Evolutionary conservation across 2,113 vertebrate genomes (phyloP).

Genomic region (Phrynosoma platyrhinos): DNA sequence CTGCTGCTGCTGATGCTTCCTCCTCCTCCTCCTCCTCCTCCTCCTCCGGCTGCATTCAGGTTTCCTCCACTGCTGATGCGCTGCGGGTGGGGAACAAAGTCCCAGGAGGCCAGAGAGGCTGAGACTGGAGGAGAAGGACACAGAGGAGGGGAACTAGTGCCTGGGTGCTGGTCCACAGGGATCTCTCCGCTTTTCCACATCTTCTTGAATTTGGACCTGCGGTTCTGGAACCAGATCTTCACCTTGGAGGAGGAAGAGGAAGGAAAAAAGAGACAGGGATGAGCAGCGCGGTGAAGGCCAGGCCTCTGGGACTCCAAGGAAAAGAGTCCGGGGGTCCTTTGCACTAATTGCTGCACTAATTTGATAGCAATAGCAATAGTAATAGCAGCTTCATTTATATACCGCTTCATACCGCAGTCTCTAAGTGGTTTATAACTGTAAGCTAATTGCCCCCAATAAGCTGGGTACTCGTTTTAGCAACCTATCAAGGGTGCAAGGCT

Average conservation of each 20-base stretch:
- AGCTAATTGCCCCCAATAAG: too few relatives aligned
- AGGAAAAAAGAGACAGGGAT: not conserved
- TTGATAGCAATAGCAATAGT: too few relatives aligned
- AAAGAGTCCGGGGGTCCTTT: too few relatives aligned
- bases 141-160: conserved; percentile 86
- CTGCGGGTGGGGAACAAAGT: conserved; percentile 88
- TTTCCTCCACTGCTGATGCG: conserved; percentile 80
- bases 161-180: conserved; percentile 87
- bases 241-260: conserved; percentile 75
- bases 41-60: not conserved
- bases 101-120: conserved; percentile 81
- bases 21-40: conserved; percentile 47
- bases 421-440: too few relatives aligned
- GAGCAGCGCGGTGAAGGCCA: too few relatives aligned
- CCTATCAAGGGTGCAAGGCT: too few relatives aligned
- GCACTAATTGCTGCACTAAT: too few relatives aligned
- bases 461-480: too few relatives aligned
- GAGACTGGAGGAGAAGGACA: conserved; percentile 84
- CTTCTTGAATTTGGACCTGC: conserved; percentile 96
- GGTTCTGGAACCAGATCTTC: conserved; percentile 98
- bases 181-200: conserved; percentile 98
- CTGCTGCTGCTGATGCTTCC: conserved; percentile 45
- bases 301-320: too few relatives aligned
- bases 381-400: too few relatives aligned
- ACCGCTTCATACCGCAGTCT: too few relatives aligned